Conservation (phyloP, 2,888 invertebrate species). For the Phengaris arion region DNA sequence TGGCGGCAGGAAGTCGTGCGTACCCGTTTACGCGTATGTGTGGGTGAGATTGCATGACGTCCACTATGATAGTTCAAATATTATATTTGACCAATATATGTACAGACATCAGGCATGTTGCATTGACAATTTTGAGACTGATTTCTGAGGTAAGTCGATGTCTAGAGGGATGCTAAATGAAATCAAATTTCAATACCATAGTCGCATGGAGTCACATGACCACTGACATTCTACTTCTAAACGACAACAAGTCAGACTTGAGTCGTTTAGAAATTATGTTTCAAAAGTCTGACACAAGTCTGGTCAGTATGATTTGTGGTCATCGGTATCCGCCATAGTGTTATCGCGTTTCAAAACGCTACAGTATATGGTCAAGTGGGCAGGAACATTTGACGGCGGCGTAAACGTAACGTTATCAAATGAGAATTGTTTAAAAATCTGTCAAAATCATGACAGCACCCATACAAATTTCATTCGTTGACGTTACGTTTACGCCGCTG, state of each 20-base stretch:
- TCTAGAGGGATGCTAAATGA: constrained; percentile 45
- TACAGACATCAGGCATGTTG: constrained; percentile 33
- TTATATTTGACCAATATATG: constrained; percentile 35
- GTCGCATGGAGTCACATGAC: constrained; percentile 41
- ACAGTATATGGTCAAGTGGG: no score
- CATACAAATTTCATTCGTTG: no score
- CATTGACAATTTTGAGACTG: constrained; percentile 59
- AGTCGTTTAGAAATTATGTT: no score
- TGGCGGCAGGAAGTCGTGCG: not conserved
- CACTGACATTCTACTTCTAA: not conserved
- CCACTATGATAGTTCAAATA: constrained; percentile 30
- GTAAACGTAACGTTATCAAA: no score
- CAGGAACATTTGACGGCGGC: no score
- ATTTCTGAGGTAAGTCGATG: constrained; percentile 56
- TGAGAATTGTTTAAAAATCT: no score
- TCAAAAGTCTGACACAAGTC: no score
- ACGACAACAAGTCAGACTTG: not conserved
- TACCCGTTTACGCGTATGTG: not conserved
- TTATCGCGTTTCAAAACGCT: no score
- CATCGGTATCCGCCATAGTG: no score
- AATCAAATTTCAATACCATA: constrained; percentile 45
- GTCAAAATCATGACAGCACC: no score
- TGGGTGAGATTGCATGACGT: not conserved
- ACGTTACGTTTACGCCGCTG: no score
- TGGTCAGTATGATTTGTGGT: no score